phyloP scores from a whole-genome alignment of 2,888 invertebrate genomes.

The Phorcus lineatus region DNA sequence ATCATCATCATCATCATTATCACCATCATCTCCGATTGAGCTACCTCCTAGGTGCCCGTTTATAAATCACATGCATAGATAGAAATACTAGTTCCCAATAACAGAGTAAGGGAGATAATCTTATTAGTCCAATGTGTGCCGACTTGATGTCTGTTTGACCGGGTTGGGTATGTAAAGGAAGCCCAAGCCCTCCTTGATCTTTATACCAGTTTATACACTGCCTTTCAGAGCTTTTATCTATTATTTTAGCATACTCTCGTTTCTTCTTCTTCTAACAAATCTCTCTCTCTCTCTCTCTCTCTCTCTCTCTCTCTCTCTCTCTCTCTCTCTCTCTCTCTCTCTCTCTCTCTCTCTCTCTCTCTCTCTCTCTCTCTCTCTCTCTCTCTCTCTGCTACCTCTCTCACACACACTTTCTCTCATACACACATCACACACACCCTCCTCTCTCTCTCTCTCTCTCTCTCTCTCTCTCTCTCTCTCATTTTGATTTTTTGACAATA shows the following conservation, averaged over 20 bases:
- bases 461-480: neutral
- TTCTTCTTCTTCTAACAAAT: no score
- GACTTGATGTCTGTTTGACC: no score
- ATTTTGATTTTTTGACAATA: neutral
- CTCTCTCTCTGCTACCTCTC: neutral
- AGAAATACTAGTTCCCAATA: no score
- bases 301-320: neutral
- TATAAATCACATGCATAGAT: no score
- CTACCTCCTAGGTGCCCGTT: no score
- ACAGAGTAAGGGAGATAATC: no score
- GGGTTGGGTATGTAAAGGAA: no score
- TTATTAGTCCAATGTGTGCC: no score
- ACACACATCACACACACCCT: neutral
- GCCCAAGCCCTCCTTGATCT: no score
- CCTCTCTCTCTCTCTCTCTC: neutral
- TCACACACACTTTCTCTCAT: slow-evolving; percentile 15
- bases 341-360: neutral
- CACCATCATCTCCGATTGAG: neutral
- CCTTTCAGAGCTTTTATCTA: no score
- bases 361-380: slow-evolving; percentile 7
- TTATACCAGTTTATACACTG: no score
- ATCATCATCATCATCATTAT: neutral
- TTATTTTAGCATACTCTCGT: no score
- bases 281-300: slow-evolving; percentile 14
- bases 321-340: neutral